These are phyloP conservation scores for Dendrophyllia cribrosa DNA, from an alignment of 64 coral and sea anemone genomes.

Conservation along the genomic window DNA sequence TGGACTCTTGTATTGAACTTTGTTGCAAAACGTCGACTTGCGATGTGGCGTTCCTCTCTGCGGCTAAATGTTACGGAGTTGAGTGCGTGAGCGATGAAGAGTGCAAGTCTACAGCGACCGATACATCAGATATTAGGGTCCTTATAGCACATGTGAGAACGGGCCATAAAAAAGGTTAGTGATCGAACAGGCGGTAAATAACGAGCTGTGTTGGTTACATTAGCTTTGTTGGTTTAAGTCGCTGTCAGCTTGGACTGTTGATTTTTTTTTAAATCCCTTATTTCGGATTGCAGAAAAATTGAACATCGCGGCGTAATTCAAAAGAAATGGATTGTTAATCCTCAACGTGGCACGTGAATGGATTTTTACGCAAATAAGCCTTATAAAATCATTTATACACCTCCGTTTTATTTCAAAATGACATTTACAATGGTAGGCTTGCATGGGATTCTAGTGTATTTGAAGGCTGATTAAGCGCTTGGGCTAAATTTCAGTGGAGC, in stretches of 20 bases:
- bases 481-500: constrained; percentile 70
- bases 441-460: not conserved
- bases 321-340: not conserved
- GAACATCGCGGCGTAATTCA: not conserved
- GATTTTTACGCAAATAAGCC: not conserved
- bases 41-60: constrained; percentile 98
- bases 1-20: constrained; percentile 99
- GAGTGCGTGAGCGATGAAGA: constrained; percentile 99
- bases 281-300: not conserved
- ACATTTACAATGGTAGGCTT: not conserved
- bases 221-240: not conserved
- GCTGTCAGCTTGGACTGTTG: not conserved
- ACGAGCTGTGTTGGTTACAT: not conserved
- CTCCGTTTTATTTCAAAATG: not conserved
- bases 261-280: not conserved
- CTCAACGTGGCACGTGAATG: constrained; percentile 5
- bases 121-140: constrained; percentile 98
- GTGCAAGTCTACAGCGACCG: constrained; percentile 94
- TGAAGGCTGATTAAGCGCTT: constrained; percentile 61
- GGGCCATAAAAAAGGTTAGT: constrained; percentile 95
- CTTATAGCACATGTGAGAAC: constrained; percentile 97
- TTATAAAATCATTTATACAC: not conserved
- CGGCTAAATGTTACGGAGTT: constrained; percentile 95
- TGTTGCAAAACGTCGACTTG: constrained; percentile 94
- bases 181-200: not conserved